Evolutionary conservation across 2,888 invertebrate genomes (phyloP).

Genomic region (Gerris lacustris): DNA sequence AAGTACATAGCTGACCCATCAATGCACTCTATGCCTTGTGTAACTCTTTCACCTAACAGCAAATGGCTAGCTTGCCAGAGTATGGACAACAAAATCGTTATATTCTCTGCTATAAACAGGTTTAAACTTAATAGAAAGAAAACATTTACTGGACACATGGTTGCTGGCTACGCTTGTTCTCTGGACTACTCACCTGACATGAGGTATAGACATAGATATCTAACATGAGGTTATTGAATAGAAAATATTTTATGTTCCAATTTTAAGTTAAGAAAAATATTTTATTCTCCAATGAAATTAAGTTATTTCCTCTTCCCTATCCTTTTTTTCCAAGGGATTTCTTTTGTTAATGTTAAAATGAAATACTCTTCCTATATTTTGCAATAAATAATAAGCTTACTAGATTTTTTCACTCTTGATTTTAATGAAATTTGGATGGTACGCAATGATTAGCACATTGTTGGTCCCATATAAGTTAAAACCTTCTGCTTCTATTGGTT

Average conservation of each 20-base stretch:
- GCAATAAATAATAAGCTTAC: too few species aligned
- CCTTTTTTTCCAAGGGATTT: too few species aligned
- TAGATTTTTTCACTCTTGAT: too few species aligned
- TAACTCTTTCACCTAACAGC: slow-evolving; percentile 87
- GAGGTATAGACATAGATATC: slow-evolving; percentile 48
- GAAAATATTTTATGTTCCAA: too few species aligned
- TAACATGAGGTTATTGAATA: not conserved
- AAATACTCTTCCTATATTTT: too few species aligned
- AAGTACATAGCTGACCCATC: slow-evolving; percentile 99
- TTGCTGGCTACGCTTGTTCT: slow-evolving; percentile 95
- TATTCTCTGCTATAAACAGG: slow-evolving; percentile 92
- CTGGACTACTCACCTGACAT: slow-evolving; percentile 97
- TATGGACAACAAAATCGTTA: slow-evolving; percentile 97
- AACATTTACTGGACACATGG: slow-evolving; percentile 97
- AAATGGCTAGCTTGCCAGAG: slow-evolving; percentile 99
- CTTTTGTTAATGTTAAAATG: too few species aligned
- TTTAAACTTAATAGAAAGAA: slow-evolving; percentile 98
- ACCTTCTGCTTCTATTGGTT: too few species aligned
- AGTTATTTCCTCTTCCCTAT: not conserved
- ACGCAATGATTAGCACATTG: too few species aligned
- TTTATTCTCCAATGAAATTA: not conserved
- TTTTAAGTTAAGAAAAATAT: too few species aligned
- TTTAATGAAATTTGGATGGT: too few species aligned
- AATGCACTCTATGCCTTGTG: slow-evolving; percentile 98
- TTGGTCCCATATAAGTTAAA: too few species aligned